Evolutionary conservation across 2,113 vertebrate species (phyloP).

Genomic region (Brachypodius melanocephalos): DNA sequence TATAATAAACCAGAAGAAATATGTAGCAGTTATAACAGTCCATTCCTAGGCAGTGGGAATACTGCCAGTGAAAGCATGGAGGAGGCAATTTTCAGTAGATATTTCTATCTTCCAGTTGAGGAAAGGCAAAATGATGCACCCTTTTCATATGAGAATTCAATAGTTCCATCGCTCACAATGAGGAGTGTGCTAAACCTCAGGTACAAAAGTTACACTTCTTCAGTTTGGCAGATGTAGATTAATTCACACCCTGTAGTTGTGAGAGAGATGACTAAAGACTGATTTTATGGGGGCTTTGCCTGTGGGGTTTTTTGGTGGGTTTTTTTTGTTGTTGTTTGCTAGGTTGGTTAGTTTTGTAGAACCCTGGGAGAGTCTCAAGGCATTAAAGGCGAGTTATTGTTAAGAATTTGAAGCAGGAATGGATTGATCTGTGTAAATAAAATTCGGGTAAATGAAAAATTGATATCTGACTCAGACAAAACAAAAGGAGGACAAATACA

Average conservation of each 20-base stretch:
- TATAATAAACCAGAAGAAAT: not conserved
- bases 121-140: not conserved
- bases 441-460: not conserved
- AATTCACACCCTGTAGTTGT: not conserved
- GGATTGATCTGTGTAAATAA: not conserved
- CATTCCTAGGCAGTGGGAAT: not conserved
- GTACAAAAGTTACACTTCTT: not conserved
- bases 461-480: not conserved
- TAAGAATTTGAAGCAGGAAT: not conserved
- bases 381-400: not conserved
- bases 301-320: not conserved
- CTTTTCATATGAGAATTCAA: not conserved
- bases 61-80: not conserved
- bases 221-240: not conserved
- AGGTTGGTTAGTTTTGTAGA: not conserved
- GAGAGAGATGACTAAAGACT: not conserved
- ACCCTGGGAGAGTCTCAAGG: not conserved
- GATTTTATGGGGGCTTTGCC: accelerated
- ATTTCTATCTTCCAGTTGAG: not conserved
- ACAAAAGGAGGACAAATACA: not conserved
- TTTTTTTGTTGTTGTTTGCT: not conserved
- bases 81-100: not conserved
- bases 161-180: not conserved
- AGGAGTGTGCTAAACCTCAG: not conserved
- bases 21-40: not conserved